These are phyloP conservation scores for Paedocypris micromegethes DNA, from an alignment of 2,797 vertebrate species.

Conservation along the genomic window DNA sequence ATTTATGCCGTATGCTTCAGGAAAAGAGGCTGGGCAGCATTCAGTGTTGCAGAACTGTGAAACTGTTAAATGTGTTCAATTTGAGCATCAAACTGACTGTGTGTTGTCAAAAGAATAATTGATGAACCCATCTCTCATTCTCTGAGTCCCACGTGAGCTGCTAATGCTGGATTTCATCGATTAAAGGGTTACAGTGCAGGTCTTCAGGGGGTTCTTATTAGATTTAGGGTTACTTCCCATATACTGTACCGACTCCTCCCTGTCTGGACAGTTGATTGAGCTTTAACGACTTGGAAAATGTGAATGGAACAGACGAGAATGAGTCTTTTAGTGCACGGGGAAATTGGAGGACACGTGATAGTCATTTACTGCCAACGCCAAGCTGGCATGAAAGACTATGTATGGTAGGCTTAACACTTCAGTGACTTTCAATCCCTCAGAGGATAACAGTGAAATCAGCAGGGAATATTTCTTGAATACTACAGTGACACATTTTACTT, in stretches of 20 bases:
- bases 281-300: constrained; percentile 27
- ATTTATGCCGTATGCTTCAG: too few species aligned
- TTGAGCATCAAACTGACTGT: constrained; percentile 1
- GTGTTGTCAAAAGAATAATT: constrained; percentile 32
- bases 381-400: background rate
- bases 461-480: constrained; percentile 9
- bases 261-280: constrained; percentile 21
- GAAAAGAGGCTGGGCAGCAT: too few species aligned
- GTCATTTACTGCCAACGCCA: constrained; percentile 3
- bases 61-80: background rate
- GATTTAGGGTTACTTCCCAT: constrained; percentile 32
- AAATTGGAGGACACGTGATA: background rate
- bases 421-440: constrained; percentile 5
- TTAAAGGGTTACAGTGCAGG: constrained; percentile 33
- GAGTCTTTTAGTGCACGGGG: background rate
- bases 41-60: background rate
- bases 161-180: constrained; percentile 37
- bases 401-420: constrained; percentile 3
- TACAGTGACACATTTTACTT: constrained; percentile 1
- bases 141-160: constrained; percentile 25
- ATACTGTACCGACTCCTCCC: constrained; percentile 21
- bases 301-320: constrained; percentile 12
- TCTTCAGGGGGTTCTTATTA: constrained; percentile 40
- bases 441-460: constrained; percentile 7
- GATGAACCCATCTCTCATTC: constrained; percentile 41